Evolutionary conservation across 2,888 invertebrate genomes (phyloP), one percentile per base, ranked within the genome.

Genomic region (Scaptomyza caliginosa): DNA sequence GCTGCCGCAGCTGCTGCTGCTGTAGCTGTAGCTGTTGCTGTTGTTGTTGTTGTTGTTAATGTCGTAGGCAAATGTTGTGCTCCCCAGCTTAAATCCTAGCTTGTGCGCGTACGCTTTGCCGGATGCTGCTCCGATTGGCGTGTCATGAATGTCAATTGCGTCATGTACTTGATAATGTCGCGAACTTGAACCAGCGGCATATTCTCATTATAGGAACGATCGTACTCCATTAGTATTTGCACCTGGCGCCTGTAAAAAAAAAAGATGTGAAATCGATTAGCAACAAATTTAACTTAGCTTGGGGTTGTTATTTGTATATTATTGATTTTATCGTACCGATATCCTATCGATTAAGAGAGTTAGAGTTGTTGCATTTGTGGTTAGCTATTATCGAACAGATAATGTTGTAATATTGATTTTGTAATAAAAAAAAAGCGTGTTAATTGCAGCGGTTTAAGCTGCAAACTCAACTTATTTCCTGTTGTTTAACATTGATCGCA

Each of bases 81-180:
- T 91, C 91, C 92, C 92, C 90, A 91, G 88, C 91, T 91, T 91
- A 89, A 89, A 89, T 92, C 92, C 92, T 92, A 92, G 92, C 92
- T 92, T 68, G 91, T 89, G 60, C 92, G 90, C 32, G 90, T 87
- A 30, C 92, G 88, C 70, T 92, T 92, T 45, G 89, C 83, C 42
- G 90, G 90, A 75, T 91, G 91, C 81, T 91, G 90, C 62, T 91
- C 91, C 77, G 90, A 88, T 71, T 89, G 90, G 74, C 91, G 90
- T 92, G 96, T 93, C 95, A 96, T 96, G 92, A 96, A 97, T 90
- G 96, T 96, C 92, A 97, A 92, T 92, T 97, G 97, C 26, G 96
- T 95, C 96, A 96, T 96, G 91, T 94, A 96, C 89, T 94, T 94
- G 92, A 96, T 95, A 69, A 96, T 95, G 92, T 95, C 96, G 68